Base-by-base conservation (phyloP, 2,113 vertebrate genomes). In the Chinchilla lanigera region DNA sequence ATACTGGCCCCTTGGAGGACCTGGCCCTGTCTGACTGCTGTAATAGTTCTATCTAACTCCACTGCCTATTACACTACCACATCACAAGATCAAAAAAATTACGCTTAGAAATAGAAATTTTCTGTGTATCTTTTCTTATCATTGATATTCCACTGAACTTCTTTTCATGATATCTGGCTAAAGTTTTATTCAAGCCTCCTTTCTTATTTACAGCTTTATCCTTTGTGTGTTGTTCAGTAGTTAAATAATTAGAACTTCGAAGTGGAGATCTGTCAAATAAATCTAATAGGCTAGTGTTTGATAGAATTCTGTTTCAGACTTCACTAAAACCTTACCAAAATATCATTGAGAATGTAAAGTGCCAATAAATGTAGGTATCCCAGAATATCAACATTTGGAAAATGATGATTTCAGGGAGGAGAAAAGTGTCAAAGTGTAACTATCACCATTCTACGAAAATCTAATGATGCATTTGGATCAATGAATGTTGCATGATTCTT, bases 211-310 rank as follows among this genome's bases (percentile, higher is more conserved):
- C 11, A 95, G 26, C 69, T 90, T 94, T 93, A 60, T 85, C 65
- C 1, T 61, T 81, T 83, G 80, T 73, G n/a, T 73, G 50, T 91
- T 85, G 3, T 26, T 44, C 71, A 17, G 26, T 22, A 60, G 83
- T 95, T 97, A 28, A 91, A 75, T 95, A 73, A 63, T 82, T 50
- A 95, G 44, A 89, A 33, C 14, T 73, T 38, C 78, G 58, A 83
- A 71, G 73, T 61, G 30, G 22, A 89, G 87, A 81, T 75, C 77
- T 88, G 16, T 58, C 33, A 89, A 47, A 58, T 81, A 82, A 88
- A 28, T 26, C 9, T 65, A 58, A 80, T 44, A 50, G 54, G 61
- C 33, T 85, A 85, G 28, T 85, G 47, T 78, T 52, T 44, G 78
- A 28, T 44, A 52, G 56, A 81, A 60, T 80, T 89, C 47, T 96